Evolutionary conservation across 2,113 vertebrate species (phyloP), one percentile per base, ranked within the genome.

Genomic region (Phyllopteryx taeniolatus): DNA sequence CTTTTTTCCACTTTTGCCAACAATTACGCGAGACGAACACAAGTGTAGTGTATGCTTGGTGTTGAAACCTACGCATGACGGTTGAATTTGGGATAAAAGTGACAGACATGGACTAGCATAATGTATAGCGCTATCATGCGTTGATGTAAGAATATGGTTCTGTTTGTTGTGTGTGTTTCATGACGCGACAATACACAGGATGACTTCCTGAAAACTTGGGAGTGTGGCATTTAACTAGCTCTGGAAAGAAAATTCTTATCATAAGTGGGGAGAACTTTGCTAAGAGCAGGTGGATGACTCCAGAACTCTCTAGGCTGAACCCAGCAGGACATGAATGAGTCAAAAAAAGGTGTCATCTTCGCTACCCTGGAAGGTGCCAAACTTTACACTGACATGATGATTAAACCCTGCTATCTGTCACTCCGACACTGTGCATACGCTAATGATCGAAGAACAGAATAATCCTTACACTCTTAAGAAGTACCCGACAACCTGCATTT

Each of bases 401-500:
- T 61, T 64, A 64, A 64, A 43, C 35, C 39, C 35, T 42, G 59
- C 51, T 74, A 84, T 76, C 76, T 78, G 73, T 54, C 63, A 69
- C 60, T 15, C 60, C 73, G 76, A 80, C 35, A 72, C 63, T 72
- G 74, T 14, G 81, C 42, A 77, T 62, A 69, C 47, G 71, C 89
- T 79, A 91, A 85, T 79, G 78, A 79, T 61, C 31, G 3, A 8
- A 61, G 59, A 2, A 61, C 6, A 61, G 15, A 61, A 19, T 35
- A 2, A 61, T 61, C 59, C 59, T 61, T 8, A 5, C 57, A 33
- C 11, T 59, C 12, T 31, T 59, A 31, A 31, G 4, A 71, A 68
- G 83, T 86, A 91, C 85, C 88, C 89, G 79, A 74, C 71, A 67
- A 80, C 71, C 81, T 22, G 20, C 79, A 82, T 92, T 88, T 87